Evolutionary conservation across 2,113 vertebrate genomes (phyloP), one percentile per base, ranked within the genome.

Genomic region (Ammodytes marinus): DNA sequence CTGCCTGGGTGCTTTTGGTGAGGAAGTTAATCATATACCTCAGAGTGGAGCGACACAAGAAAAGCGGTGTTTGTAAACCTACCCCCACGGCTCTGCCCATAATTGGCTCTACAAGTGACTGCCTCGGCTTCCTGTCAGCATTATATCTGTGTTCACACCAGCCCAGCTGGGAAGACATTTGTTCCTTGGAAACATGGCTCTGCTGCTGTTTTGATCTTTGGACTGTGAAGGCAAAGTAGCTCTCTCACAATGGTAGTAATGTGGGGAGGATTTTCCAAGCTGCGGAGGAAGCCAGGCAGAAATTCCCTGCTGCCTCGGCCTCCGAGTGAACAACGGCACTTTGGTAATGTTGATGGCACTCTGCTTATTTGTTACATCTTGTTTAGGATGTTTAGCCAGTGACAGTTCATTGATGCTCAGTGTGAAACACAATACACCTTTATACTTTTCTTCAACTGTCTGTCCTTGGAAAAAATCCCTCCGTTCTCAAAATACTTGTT

Each of bases 21-120:
- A 94, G 90, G 92, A 93, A 94, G 95, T 95, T 95, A 95, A 95
- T 95, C 92, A 95, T 95, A 93, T 90, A 95, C 94, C 93, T 91
- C 88, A 81, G 91, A 92, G 91, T 89, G 89, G 88, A 64, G 60
- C 80, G 53, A 91, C 91, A 92, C 89, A 95, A 95, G 94, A 89
- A 93, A 92, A 92, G 91, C 84, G 60, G 80, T 94, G 93, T 95
- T 94, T 94, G 90, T 93, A 93, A 95, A 94, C 89, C 90, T 89
- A 83, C 89, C 91, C 91, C 93, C 89, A 86, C 79, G 79, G 90
- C 87, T 92, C 91, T 83, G 87, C 80, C 88, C 89, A 85, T 93
- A 90, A 94, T 93, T 89, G 93, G 86, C 91, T 92, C 91, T 95
- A 93, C 95, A 95, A 94, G 94, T 95, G 96, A 92, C 87, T 93